phyloP scores from a whole-genome alignment of 1,140 invertebrate species.

The Drosophila dunni region DNA sequence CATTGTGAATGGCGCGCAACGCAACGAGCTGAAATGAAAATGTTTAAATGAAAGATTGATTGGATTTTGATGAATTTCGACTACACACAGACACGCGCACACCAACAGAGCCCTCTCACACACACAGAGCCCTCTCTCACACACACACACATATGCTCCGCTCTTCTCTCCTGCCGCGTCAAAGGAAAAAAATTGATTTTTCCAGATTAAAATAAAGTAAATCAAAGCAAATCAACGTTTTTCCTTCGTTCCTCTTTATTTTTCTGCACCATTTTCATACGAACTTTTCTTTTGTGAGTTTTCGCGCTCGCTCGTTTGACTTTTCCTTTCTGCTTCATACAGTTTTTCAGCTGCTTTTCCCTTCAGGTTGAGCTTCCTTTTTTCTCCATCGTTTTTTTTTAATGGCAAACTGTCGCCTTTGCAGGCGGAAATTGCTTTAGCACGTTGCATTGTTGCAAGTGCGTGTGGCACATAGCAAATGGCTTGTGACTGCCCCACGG shows the following conservation, averaged over 20 bases:
- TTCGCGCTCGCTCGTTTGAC: neutral
- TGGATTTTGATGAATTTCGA: conserved; percentile 80
- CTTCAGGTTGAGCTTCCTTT: no score
- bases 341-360: conserved; percentile 3
- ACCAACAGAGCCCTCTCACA: conserved; percentile 19
- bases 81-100: conserved; percentile 40
- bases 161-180: conserved; percentile 31
- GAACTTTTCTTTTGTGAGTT: conserved; percentile 29
- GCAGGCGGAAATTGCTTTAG: conserved; percentile 31
- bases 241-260: neutral
- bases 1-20: conserved; percentile 61
- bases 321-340: conserved; percentile 15
- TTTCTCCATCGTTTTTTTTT: neutral
- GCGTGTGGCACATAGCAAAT: neutral
- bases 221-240: conserved; percentile 51
- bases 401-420: conserved; percentile 10
- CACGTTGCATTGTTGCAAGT: conserved; percentile 23
- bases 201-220: conserved; percentile 73
- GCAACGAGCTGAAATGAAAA: conserved; percentile 80
- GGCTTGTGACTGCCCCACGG: conserved; percentile 3
- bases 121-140: neutral
- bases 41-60: conserved; percentile 82
- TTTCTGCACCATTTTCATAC: conserved; percentile 7
- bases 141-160: conserved; percentile 14
- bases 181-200: conserved; percentile 48